phyloP scores from a whole-genome alignment of 2,797 vertebrate species.

The Picus viridis region DNA sequence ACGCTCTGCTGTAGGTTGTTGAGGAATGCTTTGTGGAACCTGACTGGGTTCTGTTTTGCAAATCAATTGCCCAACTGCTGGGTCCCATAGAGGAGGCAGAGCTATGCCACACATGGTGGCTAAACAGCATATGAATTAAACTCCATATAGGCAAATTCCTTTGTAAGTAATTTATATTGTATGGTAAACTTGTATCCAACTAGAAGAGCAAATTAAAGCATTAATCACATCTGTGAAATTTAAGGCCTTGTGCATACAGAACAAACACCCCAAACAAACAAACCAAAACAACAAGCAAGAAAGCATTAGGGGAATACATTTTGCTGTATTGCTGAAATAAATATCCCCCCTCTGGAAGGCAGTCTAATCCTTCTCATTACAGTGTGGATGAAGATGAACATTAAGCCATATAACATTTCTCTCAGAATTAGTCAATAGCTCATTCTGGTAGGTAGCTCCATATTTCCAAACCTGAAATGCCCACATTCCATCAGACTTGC shows the following conservation, averaged over 20 bases:
- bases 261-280: background rate
- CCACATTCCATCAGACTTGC: slow-evolving; percentile 80
- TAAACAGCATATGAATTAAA: slow-evolving; percentile 85
- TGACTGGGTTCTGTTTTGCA: slow-evolving; percentile 69
- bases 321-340: slow-evolving; percentile 87
- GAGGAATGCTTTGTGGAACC: slow-evolving; percentile 60
- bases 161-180: slow-evolving; percentile 87
- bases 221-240: slow-evolving; percentile 87
- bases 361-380: slow-evolving; percentile 87
- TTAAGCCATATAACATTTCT: slow-evolving; percentile 86
- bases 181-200: slow-evolving; percentile 86
- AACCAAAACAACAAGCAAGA: slow-evolving; percentile 49
- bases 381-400: slow-evolving; percentile 85
- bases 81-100: slow-evolving; percentile 61
- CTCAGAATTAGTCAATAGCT: slow-evolving; percentile 87
- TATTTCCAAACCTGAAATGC: slow-evolving; percentile 83
- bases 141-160: slow-evolving; percentile 84
- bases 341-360: slow-evolving; percentile 84
- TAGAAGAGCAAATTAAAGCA: slow-evolving; percentile 88
- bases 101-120: slow-evolving; percentile 78
- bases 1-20: slow-evolving; percentile 60
- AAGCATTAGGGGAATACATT: slow-evolving; percentile 86
- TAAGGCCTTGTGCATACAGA: slow-evolving; percentile 80
- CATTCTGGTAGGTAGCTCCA: slow-evolving; percentile 84
- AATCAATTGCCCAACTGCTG: slow-evolving; percentile 69